Evolutionary conservation across 2,888 invertebrate species (phyloP), one percentile per base, ranked within the genome.

Genomic region (Crepidodera aurea): DNA sequence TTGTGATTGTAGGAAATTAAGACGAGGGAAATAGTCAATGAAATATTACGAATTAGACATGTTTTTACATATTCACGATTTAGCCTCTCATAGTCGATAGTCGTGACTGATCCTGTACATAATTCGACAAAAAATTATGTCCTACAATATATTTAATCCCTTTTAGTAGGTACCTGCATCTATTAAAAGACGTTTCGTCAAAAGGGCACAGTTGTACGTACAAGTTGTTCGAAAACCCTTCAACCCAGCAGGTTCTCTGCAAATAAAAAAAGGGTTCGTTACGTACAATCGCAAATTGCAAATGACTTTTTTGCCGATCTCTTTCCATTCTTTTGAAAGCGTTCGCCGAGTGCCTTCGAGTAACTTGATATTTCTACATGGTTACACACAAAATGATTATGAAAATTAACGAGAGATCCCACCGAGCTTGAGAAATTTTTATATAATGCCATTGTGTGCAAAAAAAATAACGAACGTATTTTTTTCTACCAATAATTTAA

Each of bases 321-420:
- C 34, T 13, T 22, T n/a, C 25, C 29, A 50, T 50, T 50, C 29
- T 13, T 53, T 51, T 51, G 37, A 27, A 29, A 40, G 6, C 34
- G 29, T 16, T 54, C 29, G 27, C 42, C 22, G 16, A 40, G 15
- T 25, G 22, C 25, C 19, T 32, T 71, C 55, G 51, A 72, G 70
- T 66, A 67, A 71, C 67, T 70, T 70, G 72, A 71, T 71, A 72
- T 72, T 72, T 72, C 70, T 70, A 68, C 69, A 69, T 71, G 68
- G 68, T 66, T 71, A 67, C 64, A 65, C 69, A 69, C 60, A 61
- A 65, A 67, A 69, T 68, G 67, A 69, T 71, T 66, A 65, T 50
- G 39, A 51, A 51, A 54, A 62, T 62, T 60, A 64, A 64, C 56
- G 57, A 50, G 56, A 19, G n/a, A 13, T 16, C 60, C 42, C 32